Conservation (phyloP, 2,888 invertebrate species). For the Drosophila rellima region DNA sequence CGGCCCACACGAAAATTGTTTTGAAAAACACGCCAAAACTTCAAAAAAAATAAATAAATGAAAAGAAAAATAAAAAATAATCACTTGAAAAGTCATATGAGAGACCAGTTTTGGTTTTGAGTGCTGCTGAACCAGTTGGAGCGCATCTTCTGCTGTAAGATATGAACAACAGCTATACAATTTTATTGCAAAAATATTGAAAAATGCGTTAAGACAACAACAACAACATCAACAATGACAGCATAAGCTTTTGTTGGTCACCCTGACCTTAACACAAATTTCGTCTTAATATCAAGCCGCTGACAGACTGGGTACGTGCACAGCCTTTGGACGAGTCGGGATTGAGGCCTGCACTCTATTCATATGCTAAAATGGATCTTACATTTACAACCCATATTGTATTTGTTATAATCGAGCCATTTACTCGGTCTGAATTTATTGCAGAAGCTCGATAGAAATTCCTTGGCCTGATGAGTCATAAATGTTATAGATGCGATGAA, state of each 20-base stretch:
- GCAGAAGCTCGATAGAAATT: conserved; percentile 32
- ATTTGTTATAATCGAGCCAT: conserved; percentile 12
- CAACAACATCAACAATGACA: conserved; percentile 35
- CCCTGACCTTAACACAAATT: conserved; percentile 80
- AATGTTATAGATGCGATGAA: conserved; percentile 26
- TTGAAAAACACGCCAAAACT: conserved; percentile 45
- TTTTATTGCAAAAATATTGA: conserved; percentile 80
- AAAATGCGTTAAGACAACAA: conserved; percentile 73
- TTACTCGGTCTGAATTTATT: conserved; percentile 28
- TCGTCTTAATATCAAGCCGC: conserved; percentile 55
- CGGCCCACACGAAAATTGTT: conserved; percentile 63
- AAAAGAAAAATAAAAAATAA: conserved; percentile 21
- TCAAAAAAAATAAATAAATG: conserved; percentile 16
- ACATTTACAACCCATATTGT: conserved; percentile 23
- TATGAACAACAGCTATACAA: conserved; percentile 48
- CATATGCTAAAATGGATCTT: conserved; percentile 51
- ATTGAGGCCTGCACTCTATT: conserved; percentile 41
- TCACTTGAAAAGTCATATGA: conserved; percentile 47
- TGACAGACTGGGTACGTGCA: conserved; percentile 51
- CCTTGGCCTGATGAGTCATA: conserved; percentile 44
- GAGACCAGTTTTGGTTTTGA: conserved; percentile 65
- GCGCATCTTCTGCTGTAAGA: conserved; percentile 73
- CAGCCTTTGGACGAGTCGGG: conserved; percentile 52
- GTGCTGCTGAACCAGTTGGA: conserved; percentile 72
- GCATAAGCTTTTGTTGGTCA: conserved; percentile 72